A percentile compares a stretch with the other conserved stretches of the same genome.
These are phyloP conservation scores for Pipa parva DNA, from an alignment of 2,113 vertebrate genomes.

Conservation along the genomic window DNA sequence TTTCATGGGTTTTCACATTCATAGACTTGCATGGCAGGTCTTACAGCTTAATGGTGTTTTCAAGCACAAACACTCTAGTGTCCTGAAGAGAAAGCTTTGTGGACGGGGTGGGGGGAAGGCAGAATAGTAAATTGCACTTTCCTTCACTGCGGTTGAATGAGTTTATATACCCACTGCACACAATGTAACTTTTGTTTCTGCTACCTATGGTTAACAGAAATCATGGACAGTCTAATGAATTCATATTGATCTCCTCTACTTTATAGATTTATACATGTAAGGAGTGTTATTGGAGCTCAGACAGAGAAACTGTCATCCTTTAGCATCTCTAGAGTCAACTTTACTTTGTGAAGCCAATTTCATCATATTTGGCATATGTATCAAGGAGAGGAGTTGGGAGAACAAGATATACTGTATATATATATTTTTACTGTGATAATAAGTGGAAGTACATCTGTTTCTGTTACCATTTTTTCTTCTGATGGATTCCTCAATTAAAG, in stretches of 20 bases:
- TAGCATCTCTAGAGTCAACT: too few relatives aligned
- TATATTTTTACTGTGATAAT: too few relatives aligned
- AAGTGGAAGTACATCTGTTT: too few relatives aligned
- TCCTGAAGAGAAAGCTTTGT: slow-evolving; percentile 52
- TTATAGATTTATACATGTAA: too few relatives aligned
- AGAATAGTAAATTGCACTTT: slow-evolving; percentile 53
- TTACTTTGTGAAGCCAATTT: too few relatives aligned
- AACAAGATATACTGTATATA: too few relatives aligned
- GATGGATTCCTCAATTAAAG: too few relatives aligned
- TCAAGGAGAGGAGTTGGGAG: too few relatives aligned
- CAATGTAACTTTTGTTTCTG: slow-evolving; percentile 54
- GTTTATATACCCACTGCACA: slow-evolving; percentile 45
- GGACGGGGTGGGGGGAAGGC: slow-evolving; percentile 50
- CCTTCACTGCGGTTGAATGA: slow-evolving; percentile 45
- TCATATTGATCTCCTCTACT: slow-evolving; percentile 28
- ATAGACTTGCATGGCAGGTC: slow-evolving; percentile 22
- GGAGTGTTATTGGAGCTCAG: too few relatives aligned
- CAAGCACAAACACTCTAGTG: slow-evolving; percentile 57
- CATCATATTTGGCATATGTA: too few relatives aligned
- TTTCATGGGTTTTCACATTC: slow-evolving; percentile 53
- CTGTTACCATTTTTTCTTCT: too few relatives aligned
- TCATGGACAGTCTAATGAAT: slow-evolving; percentile 41
- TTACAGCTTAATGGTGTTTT: slow-evolving; percentile 18
- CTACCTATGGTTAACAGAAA: slow-evolving; percentile 43
- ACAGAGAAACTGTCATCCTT: too few relatives aligned